Evolutionary conservation across 2,888 invertebrate genomes (phyloP).

Genomic region (Leucozona laternaria): DNA sequence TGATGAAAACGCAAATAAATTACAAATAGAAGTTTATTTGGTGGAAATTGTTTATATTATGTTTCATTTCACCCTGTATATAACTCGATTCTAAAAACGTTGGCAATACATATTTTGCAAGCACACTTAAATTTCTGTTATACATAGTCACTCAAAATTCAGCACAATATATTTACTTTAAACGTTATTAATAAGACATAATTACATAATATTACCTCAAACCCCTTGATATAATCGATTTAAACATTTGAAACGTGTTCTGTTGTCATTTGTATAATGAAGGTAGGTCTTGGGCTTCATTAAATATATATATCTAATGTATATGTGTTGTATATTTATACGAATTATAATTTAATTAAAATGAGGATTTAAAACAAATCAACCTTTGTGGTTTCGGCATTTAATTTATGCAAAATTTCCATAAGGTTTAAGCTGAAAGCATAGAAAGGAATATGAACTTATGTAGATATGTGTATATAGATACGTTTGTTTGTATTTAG

Average conservation of each 20-base stretch:
- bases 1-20: too few species aligned
- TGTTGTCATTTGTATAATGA: background rate
- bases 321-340: background rate
- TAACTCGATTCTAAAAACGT: too few species aligned
- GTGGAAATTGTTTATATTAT: too few species aligned
- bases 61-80: too few species aligned
- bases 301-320: background rate
- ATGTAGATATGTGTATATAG: background rate
- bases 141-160: background rate
- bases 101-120: too few species aligned
- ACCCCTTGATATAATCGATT: background rate
- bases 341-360: constrained; percentile 61
- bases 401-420: constrained; percentile 57
- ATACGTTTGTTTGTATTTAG: background rate
- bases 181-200: constrained; percentile 1
- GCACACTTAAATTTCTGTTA: too few species aligned
- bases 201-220: background rate
- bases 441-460: background rate
- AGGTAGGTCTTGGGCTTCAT: background rate
- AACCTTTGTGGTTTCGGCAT: constrained; percentile 58
- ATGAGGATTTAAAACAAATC: constrained; percentile 65
- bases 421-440: constrained; percentile 1
- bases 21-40: too few species aligned
- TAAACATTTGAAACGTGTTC: background rate
- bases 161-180: background rate